Evolutionary conservation across 1,140 invertebrate species (phyloP), one percentile per base, ranked within the genome.

Genomic region (Macrotrachela quadricornifera): DNA sequence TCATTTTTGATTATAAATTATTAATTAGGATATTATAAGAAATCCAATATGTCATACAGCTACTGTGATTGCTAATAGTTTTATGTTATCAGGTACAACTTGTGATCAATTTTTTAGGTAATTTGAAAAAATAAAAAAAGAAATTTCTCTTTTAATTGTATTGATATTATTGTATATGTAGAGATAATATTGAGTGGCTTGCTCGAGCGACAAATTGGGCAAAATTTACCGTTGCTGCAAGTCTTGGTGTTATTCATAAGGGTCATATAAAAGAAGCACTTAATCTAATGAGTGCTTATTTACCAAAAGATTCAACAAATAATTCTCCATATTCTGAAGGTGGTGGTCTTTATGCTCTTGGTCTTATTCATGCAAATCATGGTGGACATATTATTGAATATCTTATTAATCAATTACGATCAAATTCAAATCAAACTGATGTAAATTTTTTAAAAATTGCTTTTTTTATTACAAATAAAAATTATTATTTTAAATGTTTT

Each of bases 151-250:
- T 6, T 15, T 17, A 30, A 40, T 49, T 16, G 58, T 42, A 51
- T 37, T 43, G 17, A 40, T 53, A 55, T 1, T 14, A 44, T 40
- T 55, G 18, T 64, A n/a, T n/a, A n/a, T 69, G 43, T 59, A 82
- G 90, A 60, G 91, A 97, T 64, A 97, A 99, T 68, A 73, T 99
- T 38, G 92, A 97, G 64, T 99, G 94, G 94, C 70, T 99, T 50
- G 84, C 86, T 1, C 75, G 91, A 54, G 94, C 94, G 0, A 96
- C 91, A 12, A 99, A 99, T 68, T 99, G 92, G 92, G 92, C 92
- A 0, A 99, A 99, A 69, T 76, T 99, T 58, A 92, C 90, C 41
- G 94, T 92, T 0, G 97, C 92, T 36, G 91, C 92, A 1, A 94
- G 88, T 56, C 72, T 99, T 21, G 94, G 94, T 36, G 88, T 96